phyloP scores from a whole-genome alignment of 1,140 invertebrate genomes.

The Drosophila kohkoa region DNA sequence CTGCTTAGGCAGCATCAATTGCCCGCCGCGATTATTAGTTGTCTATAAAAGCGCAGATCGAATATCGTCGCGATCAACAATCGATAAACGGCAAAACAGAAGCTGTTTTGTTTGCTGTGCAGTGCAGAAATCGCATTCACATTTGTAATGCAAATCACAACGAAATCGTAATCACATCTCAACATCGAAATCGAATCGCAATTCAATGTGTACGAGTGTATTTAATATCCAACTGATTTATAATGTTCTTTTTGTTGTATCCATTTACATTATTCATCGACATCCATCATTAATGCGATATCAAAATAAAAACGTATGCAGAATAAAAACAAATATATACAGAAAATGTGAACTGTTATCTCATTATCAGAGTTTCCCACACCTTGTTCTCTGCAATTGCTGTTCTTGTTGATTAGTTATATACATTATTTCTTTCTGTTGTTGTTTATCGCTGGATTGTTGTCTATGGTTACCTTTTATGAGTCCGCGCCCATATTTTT shows the following conservation, averaged over 20 bases:
- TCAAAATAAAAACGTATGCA: neutral
- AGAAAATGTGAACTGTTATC: slow-evolving; percentile 27
- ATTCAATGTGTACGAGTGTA: slow-evolving; percentile 6
- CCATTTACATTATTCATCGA: slow-evolving; percentile 26
- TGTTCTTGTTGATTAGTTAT: slow-evolving; percentile 38
- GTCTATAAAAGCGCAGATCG: slow-evolving; percentile 3
- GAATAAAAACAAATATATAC: neutral
- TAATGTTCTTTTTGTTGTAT: neutral
- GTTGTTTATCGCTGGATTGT: slow-evolving; percentile 38
- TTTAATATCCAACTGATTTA: slow-evolving; percentile 23
- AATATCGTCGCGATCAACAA: slow-evolving; percentile 12
- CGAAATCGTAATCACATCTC: neutral
- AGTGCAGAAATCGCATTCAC: slow-evolving; percentile 14
- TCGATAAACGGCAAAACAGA: slow-evolving; percentile 7
- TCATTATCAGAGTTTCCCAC: slow-evolving; percentile 36
- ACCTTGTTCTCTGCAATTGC: slow-evolving; percentile 29
- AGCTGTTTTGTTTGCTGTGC: slow-evolving; percentile 2
- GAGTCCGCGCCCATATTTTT: slow-evolving; percentile 21
- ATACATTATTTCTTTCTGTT: neutral
- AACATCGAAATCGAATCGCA: neutral
- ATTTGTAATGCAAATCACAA: slow-evolving; percentile 11
- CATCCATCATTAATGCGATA: slow-evolving; percentile 14
- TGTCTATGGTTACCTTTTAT: slow-evolving; percentile 36
- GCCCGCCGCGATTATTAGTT: slow-evolving; percentile 6
- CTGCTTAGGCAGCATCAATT: neutral